These are phyloP conservation scores for Tenodera sinensis DNA, from an alignment of 2,888 invertebrate genomes.

Conservation along the genomic window DNA sequence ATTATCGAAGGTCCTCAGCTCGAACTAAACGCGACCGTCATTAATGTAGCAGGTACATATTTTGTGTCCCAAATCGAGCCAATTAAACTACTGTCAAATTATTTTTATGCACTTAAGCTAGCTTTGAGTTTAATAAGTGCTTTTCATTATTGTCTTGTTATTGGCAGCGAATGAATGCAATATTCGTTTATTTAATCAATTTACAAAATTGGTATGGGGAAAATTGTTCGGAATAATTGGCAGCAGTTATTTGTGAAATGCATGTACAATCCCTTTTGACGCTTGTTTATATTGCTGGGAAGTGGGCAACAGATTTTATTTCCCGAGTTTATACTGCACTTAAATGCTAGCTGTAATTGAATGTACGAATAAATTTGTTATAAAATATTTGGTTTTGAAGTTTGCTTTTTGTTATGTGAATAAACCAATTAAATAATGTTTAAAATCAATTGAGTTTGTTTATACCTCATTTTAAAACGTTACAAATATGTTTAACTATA, in stretches of 20 bases:
- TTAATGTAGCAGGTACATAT: background rate
- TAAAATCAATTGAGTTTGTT: no score
- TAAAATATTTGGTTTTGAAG: no score
- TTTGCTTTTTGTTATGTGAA: no score
- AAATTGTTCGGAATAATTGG: background rate
- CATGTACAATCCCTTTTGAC: background rate
- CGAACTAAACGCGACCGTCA: background rate
- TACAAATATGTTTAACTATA: no score
- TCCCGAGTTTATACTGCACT: background rate
- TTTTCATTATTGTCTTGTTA: background rate
- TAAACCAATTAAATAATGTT: no score
- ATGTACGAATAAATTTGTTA: no score
- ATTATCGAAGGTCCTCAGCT: no score
- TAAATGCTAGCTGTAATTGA: background rate
- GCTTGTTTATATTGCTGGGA: background rate
- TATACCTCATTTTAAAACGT: no score
- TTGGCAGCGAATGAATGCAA: background rate
- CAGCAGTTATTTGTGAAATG: background rate
- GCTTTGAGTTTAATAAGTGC: background rate
- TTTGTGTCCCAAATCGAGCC: background rate
- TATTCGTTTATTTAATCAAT: background rate
- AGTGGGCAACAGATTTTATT: background rate
- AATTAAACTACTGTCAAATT: background rate
- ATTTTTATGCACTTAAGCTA: background rate
- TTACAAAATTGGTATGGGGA: background rate